Percentiles rank a stretch among this genome's conserved stretches.
Evolutionary conservation across 1,140 invertebrate genomes (phyloP).

Genomic region (Doryteuthis pealeii): DNA sequence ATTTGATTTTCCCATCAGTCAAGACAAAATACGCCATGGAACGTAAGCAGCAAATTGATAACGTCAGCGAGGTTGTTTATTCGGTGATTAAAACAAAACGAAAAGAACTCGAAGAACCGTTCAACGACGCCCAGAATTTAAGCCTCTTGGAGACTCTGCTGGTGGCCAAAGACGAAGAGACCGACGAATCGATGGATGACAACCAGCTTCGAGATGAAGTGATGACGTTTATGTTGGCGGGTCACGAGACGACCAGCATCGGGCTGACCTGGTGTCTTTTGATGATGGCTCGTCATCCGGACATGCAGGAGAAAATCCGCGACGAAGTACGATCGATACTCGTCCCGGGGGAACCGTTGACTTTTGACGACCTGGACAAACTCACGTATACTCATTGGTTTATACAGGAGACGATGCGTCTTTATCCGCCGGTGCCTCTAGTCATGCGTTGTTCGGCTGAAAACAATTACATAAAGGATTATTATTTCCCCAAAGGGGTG

Average conservation of each 20-base stretch:
- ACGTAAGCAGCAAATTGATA: background rate
- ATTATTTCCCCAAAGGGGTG: background rate
- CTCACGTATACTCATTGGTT: constrained; percentile 39
- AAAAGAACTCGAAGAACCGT: background rate
- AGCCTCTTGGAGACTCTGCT: constrained; percentile 28
- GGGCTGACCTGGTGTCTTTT: constrained; percentile 39
- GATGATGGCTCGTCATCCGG: constrained; percentile 33
- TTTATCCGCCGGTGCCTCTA: background rate
- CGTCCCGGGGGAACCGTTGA: constrained; percentile 2
- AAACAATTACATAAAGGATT: background rate
- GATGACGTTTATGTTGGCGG: constrained; percentile 37
- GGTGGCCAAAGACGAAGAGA: constrained; percentile 26
- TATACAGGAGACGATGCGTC: constrained; percentile 43
- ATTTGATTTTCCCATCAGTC: background rate
- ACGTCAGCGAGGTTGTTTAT: background rate
- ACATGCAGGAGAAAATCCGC: constrained; percentile 39
- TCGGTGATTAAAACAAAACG: background rate
- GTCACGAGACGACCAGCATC: constrained; percentile 42
- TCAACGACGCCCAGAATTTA: background rate
- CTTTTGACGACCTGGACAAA: constrained; percentile 29
- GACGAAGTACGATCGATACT: constrained; percentile 31
- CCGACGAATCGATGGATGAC: constrained; percentile 24
- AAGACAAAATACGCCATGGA: background rate
- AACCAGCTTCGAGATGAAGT: constrained; percentile 31
- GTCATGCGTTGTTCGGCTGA: background rate